Evolutionary conservation across 2,113 vertebrate genomes (phyloP).

Genomic region (Chloroceryle aenea): DNA sequence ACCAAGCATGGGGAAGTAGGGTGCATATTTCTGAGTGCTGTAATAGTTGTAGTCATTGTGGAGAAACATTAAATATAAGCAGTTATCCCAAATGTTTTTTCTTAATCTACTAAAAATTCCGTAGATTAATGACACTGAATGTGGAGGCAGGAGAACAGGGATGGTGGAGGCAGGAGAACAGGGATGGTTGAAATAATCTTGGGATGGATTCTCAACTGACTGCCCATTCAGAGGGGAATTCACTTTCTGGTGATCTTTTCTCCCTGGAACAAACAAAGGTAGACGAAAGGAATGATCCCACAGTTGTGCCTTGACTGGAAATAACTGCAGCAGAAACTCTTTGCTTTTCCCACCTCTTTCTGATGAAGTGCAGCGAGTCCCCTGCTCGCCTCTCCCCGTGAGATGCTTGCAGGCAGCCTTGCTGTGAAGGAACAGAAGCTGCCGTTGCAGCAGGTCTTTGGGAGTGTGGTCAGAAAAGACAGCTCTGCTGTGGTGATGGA

Average conservation of each 20-base stretch:
- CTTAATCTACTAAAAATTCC: not conserved
- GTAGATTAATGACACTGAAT: not conserved
- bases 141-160: not conserved
- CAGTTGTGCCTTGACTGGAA: not conserved
- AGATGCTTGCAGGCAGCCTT: not conserved
- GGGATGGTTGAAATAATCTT: not conserved
- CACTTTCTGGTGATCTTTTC: not conserved
- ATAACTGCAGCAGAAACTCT: not conserved
- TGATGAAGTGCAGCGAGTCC: not conserved
- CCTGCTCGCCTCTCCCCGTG: not conserved
- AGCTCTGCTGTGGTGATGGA: constrained; percentile 39
- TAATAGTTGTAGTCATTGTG: not conserved
- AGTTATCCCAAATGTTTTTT: not conserved
- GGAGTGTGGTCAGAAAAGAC: constrained; percentile 9
- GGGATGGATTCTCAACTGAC: not conserved
- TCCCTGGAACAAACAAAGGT: not conserved
- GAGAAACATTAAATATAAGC: not conserved
- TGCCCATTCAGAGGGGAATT: not conserved
- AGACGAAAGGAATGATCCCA: not conserved
- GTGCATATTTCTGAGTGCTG: constrained; percentile 15
- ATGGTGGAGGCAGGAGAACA: not conserved
- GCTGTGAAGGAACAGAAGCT: constrained; percentile 29
- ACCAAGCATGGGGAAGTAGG: constrained; percentile 16
- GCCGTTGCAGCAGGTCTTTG: not conserved
- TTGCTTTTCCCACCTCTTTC: not conserved